Evolutionary conservation across 1,140 invertebrate species (phyloP).

Genomic region (Camponotus vicinus): DNA sequence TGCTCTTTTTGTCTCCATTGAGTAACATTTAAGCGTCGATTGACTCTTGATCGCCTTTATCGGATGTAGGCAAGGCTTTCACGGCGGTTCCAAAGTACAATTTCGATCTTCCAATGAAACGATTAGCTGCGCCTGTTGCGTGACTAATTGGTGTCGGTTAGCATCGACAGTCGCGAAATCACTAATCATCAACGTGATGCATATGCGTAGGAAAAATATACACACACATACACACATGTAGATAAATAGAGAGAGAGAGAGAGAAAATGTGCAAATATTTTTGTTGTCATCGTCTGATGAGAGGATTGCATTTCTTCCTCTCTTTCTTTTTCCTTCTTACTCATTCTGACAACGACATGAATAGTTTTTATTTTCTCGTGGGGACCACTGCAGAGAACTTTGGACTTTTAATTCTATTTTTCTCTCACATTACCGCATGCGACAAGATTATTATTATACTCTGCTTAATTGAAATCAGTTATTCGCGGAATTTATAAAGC

Average conservation of each 20-base stretch:
- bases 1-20: constrained; percentile 41
- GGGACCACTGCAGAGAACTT: constrained; percentile 70
- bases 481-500: not conserved
- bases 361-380: constrained; percentile 72
- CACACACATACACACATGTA: no score
- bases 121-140: constrained; percentile 23
- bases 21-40: constrained; percentile 38
- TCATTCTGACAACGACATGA: constrained; percentile 54
- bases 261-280: constrained; percentile 4
- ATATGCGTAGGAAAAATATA: constrained; percentile 17
- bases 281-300: constrained; percentile 53
- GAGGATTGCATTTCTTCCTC: not conserved
- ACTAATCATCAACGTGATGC: constrained; percentile 38
- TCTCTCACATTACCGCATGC: not conserved
- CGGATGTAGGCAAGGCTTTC: constrained; percentile 41
- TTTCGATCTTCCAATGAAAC: constrained; percentile 25
- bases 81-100: constrained; percentile 32
- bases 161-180: constrained; percentile 37
- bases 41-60: constrained; percentile 31
- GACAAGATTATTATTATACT: constrained; percentile 7
- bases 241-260: not conserved
- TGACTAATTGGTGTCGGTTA: constrained; percentile 41
- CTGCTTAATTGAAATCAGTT: constrained; percentile 9
- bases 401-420: constrained; percentile 64
- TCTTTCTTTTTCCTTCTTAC: not conserved